Evolutionary conservation across 2,797 vertebrate genomes (phyloP), one percentile per base, ranked within the genome.

Genomic region (Ficedula albicollis): DNA sequence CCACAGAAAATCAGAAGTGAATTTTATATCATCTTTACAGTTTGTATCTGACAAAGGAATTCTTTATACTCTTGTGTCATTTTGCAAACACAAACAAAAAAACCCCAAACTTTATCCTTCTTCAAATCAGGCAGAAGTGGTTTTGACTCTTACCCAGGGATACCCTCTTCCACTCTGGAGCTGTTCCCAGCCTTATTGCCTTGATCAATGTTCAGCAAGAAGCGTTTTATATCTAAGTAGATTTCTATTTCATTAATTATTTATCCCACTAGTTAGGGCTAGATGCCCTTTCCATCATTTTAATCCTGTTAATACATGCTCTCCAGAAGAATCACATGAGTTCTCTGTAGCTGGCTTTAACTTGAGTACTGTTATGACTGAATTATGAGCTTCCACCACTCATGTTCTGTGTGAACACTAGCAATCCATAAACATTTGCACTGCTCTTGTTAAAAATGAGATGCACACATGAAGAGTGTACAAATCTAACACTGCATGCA

Each of bases 201-300:
- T 79, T 87, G 55, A 59, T 76, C 20, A 10, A 54, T 4, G 13
- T 79, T 39, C 59, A 68, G 15, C 5, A 2, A 90, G 49, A 74
- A 82, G 20, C 15, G 23, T 91, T 87, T 87, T 56, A 72, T 72
- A 72, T 7, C 15, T 79, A 64, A 68, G 17, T 79, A 55, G 16
- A 69, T 93, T 91, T 29, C n/a, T n/a, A 22, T 76, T 85, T 91
- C 1, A 9, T 87, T 58, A 79, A 34, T 84, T 87, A 56, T 89
- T 87, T 87, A 66, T 72, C 38, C 23, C 16, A 56, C 26, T 7
- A 72, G 11, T 20, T 34, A 76, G 21, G 41, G 16, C 16, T 64
- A 66, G 21, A 20, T 77, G 34, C 6, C 46, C 30, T 83, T 90
- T 83, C 8, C 27, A 66, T 77, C 26, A 8, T 74, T 58, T 26